phyloP scores from a whole-genome alignment of 2,888 invertebrate genomes.

The Eulithis testata region DNA sequence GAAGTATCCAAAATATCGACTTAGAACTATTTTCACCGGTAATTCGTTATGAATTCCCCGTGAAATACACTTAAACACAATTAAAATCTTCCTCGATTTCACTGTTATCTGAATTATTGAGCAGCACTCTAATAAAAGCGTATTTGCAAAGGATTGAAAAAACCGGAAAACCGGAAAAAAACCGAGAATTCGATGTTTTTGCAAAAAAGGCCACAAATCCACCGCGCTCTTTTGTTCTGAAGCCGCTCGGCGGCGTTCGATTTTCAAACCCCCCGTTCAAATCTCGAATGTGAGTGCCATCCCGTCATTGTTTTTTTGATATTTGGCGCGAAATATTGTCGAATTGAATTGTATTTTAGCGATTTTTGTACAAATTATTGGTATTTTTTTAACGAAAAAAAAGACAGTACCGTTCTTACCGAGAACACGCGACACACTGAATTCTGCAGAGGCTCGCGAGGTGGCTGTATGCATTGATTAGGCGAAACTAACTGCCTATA shows the following conservation, averaged over 20 bases:
- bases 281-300: slow-evolving; percentile 32
- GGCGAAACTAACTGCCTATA: slow-evolving; percentile 68
- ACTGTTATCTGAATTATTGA: slow-evolving; percentile 15
- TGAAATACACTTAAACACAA: slow-evolving; percentile 30
- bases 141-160: slow-evolving; percentile 15
- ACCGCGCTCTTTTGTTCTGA: slow-evolving; percentile 60
- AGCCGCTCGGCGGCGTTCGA: slow-evolving; percentile 45
- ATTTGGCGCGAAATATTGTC: slow-evolving; percentile 28
- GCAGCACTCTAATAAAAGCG: slow-evolving; percentile 19
- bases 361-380: slow-evolving; percentile 49
- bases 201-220: slow-evolving; percentile 56
- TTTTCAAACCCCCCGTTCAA: slow-evolving; percentile 38
- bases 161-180: slow-evolving; percentile 20
- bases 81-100: slow-evolving; percentile 16
- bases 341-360: slow-evolving; percentile 34
- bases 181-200: slow-evolving; percentile 31
- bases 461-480: slow-evolving; percentile 80
- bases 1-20: background rate
- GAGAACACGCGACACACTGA: slow-evolving; percentile 69
- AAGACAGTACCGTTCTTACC: slow-evolving; percentile 57
- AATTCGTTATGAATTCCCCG: slow-evolving; percentile 5
- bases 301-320: slow-evolving; percentile 20
- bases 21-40: background rate
- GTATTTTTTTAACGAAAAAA: slow-evolving; percentile 44
- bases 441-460: slow-evolving; percentile 68